Evolutionary conservation across 1,140 invertebrate species (phyloP).

Genomic region (Papilio polyxenes): DNA sequence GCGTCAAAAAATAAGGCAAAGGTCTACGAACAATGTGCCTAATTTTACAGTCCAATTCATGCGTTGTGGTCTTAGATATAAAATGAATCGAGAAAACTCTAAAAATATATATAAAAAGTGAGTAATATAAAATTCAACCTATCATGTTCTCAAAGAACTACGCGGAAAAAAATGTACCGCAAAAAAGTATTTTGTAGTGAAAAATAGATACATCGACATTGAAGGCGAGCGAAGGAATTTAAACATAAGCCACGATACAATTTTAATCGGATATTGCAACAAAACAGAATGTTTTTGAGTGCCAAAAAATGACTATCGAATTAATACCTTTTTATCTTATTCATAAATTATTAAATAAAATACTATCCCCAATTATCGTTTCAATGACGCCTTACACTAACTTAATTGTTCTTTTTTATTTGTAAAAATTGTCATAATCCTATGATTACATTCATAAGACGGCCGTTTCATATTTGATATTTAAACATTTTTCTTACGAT

Average conservation of each 20-base stretch:
- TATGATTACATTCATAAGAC: too few species aligned
- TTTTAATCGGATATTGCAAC: conserved; percentile 18
- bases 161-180: neutral
- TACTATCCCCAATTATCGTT: neutral
- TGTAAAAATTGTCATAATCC: too few species aligned
- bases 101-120: neutral
- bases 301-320: conserved; percentile 12
- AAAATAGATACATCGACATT: conserved; percentile 24
- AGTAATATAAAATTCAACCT: neutral
- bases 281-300: conserved; percentile 11
- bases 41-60: neutral
- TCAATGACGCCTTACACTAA: neutral
- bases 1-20: neutral
- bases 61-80: neutral
- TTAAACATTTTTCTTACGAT: too few species aligned
- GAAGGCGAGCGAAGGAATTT: neutral
- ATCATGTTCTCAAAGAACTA: neutral
- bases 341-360: neutral
- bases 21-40: neutral
- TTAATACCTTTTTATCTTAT: neutral
- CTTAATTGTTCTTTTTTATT: too few species aligned
- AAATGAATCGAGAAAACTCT: neutral
- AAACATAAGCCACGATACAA: conserved; percentile 22
- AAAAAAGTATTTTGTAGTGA: conserved; percentile 10
- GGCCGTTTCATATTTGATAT: too few species aligned